Percentiles rank a stretch among this genome's conserved stretches.
Evolutionary conservation across 2,113 vertebrate genomes (phyloP).

Genomic region (Oncorhynchus keta): DNA sequence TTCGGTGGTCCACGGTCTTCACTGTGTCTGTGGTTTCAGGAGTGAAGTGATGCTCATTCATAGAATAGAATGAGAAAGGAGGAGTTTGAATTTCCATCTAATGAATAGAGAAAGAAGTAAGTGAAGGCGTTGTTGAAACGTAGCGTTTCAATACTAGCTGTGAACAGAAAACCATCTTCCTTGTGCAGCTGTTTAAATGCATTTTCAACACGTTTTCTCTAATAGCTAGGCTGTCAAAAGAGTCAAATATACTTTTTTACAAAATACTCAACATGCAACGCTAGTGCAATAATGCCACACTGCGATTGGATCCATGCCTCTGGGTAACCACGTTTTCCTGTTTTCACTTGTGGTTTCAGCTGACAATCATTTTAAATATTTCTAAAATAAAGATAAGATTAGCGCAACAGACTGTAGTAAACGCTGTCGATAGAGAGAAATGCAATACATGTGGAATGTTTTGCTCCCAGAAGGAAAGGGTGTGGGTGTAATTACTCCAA

Average conservation of each 20-base stretch:
- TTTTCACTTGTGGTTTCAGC: neutral
- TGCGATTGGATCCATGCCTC: neutral
- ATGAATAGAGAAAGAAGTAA: neutral
- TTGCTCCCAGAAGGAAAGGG: constrained; percentile 33
- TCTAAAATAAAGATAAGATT: constrained; percentile 16
- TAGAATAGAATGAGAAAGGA: neutral
- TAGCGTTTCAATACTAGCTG: too few relatives aligned
- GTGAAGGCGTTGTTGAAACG: neutral
- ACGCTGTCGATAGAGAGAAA: constrained; percentile 14
- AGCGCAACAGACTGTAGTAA: constrained; percentile 12
- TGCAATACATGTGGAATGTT: constrained; percentile 22
- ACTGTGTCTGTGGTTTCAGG: neutral
- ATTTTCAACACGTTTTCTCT: too few relatives aligned
- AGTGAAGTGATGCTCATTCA: neutral
- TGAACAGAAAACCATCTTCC: too few relatives aligned
- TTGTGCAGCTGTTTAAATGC: too few relatives aligned
- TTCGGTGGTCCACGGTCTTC: neutral
- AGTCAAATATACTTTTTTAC: too few relatives aligned
- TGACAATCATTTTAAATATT: neutral
- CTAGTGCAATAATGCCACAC: neutral
- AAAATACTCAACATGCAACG: neutral
- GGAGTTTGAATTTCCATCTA: neutral
- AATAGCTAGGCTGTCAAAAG: neutral
- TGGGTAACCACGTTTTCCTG: neutral
- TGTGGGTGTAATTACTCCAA: constrained; percentile 52